Evolutionary conservation across 2,113 vertebrate species (phyloP), one percentile per base, ranked within the genome.

Genomic region (Leuciscus idus): DNA sequence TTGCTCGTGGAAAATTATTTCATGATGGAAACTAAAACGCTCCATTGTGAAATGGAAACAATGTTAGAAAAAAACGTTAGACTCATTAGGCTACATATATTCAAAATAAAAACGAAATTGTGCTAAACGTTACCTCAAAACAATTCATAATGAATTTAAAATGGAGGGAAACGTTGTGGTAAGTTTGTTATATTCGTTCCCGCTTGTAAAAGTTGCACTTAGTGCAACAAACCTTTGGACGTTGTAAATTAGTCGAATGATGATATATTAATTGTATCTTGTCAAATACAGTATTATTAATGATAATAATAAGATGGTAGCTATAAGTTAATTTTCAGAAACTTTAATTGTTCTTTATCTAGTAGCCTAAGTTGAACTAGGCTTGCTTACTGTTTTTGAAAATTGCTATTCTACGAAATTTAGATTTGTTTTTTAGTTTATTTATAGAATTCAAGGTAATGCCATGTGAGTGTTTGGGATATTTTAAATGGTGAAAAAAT

Each of bases 401-500:
- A 11, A 78, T n/a, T 1, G 75, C 28, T 55, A 57, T 36, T 7
- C 8, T 8, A 36, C 68, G 33, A 11, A 2, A 33, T 43, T 17
- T 61, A 43, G 0, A 26, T 62, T n/a, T 2, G 23, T 80, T 62
- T 80, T 57, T 43, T 62, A 36, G 23, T 62, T n/a, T 43, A 36
- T 39, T 77, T 55, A 30, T 55, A 77, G n/a, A 26, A 13, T 36
- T n/a, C 36, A 0, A 12, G 12, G 30, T 15, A 4, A 59, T 15
- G 19, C 76, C 21, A 6, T 4, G 77, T 1, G 21, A 26, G 33
- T 26, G 55, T 26, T 79, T 33, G 21, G 46, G 26, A 33, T 11
- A 57, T 19, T 68, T 68, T 83, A 55, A 70, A 82, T n/a, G 64
- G 26, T 30, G 80, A 70, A 82, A 55, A 55, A 83, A 55, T 33